A percentile compares a stretch with the other conserved stretches of the same genome.
Evolutionary conservation across 2,888 invertebrate species (phyloP).

Genomic region (Lasioglossum leucozonium): DNA sequence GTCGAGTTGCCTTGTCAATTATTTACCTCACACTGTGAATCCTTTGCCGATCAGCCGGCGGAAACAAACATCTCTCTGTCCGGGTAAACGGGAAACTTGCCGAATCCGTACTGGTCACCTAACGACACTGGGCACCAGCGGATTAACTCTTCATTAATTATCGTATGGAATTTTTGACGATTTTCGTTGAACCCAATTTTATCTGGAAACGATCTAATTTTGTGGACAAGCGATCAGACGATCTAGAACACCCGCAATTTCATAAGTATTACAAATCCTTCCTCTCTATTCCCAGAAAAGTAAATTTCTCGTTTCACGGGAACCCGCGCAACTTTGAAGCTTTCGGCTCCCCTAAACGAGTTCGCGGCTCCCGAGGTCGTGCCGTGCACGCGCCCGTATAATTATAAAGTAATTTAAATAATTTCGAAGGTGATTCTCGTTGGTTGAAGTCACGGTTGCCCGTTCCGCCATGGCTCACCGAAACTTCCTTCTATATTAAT

Average conservation of each 20-base stretch:
- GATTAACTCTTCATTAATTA: neutral
- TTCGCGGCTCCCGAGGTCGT: neutral
- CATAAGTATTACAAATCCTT: neutral
- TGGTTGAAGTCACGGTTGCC: neutral
- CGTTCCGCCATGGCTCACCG: neutral
- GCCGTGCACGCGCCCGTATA: neutral
- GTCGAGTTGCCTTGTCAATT: neutral
- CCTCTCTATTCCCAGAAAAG: neutral
- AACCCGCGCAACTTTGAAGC: neutral
- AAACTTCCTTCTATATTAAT: neutral
- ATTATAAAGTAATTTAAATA: conserved; percentile 3
- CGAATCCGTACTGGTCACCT: too few species aligned
- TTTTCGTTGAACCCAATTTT: too few species aligned
- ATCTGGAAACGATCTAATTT: too few species aligned
- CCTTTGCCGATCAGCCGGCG: neutral
- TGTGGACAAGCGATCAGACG: neutral
- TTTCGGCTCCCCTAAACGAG: neutral
- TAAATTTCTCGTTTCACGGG: neutral
- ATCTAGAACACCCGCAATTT: neutral
- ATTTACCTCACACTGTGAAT: neutral
- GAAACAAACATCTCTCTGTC: neutral
- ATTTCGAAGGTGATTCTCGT: neutral
- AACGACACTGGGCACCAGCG: too few species aligned
- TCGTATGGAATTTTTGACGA: too few species aligned
- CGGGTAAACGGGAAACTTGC: neutral